A percentile compares a stretch with the other conserved stretches of the same genome.
phyloP scores from a whole-genome alignment of 1,140 invertebrate genomes.

The Lucilia cuprina region DNA sequence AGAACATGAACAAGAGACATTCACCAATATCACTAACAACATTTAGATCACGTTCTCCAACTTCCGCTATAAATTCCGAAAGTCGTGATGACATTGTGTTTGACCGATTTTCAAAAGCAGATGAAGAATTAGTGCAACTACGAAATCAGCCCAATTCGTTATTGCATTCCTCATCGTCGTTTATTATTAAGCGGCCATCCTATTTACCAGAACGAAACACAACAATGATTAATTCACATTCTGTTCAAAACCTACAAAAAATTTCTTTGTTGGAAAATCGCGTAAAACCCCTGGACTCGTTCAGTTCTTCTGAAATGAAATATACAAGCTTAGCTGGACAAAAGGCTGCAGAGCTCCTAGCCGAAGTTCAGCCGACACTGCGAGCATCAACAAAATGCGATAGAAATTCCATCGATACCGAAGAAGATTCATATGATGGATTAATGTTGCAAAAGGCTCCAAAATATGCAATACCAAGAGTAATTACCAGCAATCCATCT shows the following conservation, averaged over 20 bases:
- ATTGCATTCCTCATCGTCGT: constrained; percentile 56
- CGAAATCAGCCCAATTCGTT: constrained; percentile 41
- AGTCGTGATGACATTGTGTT: constrained; percentile 47
- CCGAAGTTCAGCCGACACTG: constrained; percentile 53
- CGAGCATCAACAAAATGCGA: constrained; percentile 50
- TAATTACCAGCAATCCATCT: neutral
- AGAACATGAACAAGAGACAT: constrained; percentile 31
- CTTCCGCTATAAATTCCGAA: neutral
- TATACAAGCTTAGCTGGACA: constrained; percentile 41
- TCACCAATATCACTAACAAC: constrained; percentile 47
- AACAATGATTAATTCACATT: constrained; percentile 55
- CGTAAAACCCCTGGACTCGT: neutral
- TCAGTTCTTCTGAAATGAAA: neutral
- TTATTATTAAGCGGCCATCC: constrained; percentile 58
- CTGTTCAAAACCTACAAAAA: constrained; percentile 57
- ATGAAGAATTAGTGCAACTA: neutral
- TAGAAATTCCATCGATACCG: neutral
- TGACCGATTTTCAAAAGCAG: constrained; percentile 46
- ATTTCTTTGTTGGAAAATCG: constrained; percentile 22
- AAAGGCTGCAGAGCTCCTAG: constrained; percentile 53
- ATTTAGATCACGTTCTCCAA: constrained; percentile 7
- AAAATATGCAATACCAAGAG: constrained; percentile 36
- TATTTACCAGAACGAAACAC: constrained; percentile 45
- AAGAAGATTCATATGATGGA: constrained; percentile 11
- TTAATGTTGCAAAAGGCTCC: neutral